Evolutionary conservation across 2,113 vertebrate species (phyloP).

Genomic region (Tor tambroides): DNA sequence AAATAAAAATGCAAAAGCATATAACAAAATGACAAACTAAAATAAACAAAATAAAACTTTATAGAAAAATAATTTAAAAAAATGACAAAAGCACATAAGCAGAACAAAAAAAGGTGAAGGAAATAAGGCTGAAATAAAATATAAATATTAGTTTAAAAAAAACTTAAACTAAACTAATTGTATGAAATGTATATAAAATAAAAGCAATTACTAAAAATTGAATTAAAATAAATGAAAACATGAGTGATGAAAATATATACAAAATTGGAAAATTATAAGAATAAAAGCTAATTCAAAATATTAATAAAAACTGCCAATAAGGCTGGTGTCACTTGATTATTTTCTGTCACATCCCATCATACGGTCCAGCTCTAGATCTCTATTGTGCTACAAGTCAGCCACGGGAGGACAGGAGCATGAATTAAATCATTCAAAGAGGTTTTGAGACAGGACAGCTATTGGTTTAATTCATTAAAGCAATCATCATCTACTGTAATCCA

Average conservation of each 20-base stretch:
- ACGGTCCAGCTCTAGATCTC: not conserved
- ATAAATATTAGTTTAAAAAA: no score
- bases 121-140: no score
- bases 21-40: no score
- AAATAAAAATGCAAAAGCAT: no score
- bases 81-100: no score
- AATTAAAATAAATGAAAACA: no score
- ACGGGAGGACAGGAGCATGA: not conserved
- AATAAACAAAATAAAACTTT: no score
- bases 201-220: no score
- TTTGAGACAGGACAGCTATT: not conserved
- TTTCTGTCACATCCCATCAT: not conserved
- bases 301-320: not conserved
- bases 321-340: not conserved
- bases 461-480: constrained; percentile 39
- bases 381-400: not conserved
- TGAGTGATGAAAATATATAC: not conserved
- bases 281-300: not conserved
- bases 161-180: not conserved
- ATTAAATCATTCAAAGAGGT: not conserved
- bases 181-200: not conserved
- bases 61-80: no score
- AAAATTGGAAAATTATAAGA: not conserved
- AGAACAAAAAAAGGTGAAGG: no score
- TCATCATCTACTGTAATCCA: constrained; percentile 10